Conservation (phyloP, 2,888 invertebrate genomes). For the Ophion ventricosus region DNA sequence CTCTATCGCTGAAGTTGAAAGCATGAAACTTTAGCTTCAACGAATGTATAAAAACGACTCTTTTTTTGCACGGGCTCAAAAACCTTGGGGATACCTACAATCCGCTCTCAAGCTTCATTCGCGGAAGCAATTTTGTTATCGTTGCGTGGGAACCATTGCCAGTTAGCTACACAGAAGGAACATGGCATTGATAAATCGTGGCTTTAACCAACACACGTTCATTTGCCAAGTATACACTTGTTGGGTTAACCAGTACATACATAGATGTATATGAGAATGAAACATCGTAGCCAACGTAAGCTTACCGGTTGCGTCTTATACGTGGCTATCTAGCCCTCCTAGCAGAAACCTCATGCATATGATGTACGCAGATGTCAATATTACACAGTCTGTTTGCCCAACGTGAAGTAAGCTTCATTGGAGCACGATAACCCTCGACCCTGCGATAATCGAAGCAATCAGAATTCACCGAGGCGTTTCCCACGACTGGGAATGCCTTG, state of each 20-base stretch:
- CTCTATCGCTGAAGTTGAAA: not conserved
- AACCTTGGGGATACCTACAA: not conserved
- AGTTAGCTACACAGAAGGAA: slow-evolving; percentile 16
- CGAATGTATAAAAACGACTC: slow-evolving; percentile 17
- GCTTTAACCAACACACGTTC: slow-evolving; percentile 25
- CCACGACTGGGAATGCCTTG: slow-evolving; percentile 45
- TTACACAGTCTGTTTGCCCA: slow-evolving; percentile 44
- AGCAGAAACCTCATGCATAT: slow-evolving; percentile 39
- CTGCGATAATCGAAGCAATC: slow-evolving; percentile 58
- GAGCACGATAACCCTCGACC: slow-evolving; percentile 48
- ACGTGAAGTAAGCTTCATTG: slow-evolving; percentile 28
- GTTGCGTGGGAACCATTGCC: slow-evolving; percentile 33
- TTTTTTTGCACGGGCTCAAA: slow-evolving; percentile 16
- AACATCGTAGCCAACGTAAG: slow-evolving; percentile 25
- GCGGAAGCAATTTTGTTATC: slow-evolving; percentile 52
- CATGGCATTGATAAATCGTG: slow-evolving; percentile 39
- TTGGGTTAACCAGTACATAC: slow-evolving; percentile 27
- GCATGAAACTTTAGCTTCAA: not conserved
- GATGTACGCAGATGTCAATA: slow-evolving; percentile 47
- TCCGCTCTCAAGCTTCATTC: slow-evolving; percentile 9
- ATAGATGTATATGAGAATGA: slow-evolving; percentile 19
- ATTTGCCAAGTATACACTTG: not conserved
- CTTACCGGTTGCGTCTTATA: slow-evolving; percentile 23
- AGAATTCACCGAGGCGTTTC: slow-evolving; percentile 56
- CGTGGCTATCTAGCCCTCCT: slow-evolving; percentile 22